Percentiles rank a stretch among this genome's conserved stretches.
These are phyloP conservation scores for Trachymyrmex septentrionalis DNA, from an alignment of 1,140 invertebrate species.

Conservation along the genomic window DNA sequence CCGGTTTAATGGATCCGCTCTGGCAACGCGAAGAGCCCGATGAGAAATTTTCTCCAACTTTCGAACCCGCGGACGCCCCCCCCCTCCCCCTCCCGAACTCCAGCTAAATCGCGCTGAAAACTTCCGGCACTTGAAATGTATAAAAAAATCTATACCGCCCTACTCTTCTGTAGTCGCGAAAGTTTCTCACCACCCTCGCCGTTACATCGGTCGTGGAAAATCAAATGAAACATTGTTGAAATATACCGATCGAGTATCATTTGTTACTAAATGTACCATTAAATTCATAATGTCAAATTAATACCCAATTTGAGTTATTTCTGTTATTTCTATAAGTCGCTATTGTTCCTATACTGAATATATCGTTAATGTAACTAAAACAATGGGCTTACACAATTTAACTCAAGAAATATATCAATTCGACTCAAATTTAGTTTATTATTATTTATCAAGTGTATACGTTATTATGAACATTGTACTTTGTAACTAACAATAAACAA, in stretches of 20 bases:
- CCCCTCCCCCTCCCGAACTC: no score
- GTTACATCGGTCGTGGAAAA: background rate
- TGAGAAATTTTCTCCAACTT: conserved; percentile 41
- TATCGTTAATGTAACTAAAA: no score
- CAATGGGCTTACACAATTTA: no score
- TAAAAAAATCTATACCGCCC: conserved; percentile 14
- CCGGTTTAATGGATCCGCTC: conserved; percentile 52
- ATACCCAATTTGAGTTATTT: no score
- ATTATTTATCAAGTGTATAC: no score
- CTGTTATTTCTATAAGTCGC: no score
- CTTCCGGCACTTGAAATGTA: background rate
- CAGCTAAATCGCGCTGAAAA: conserved; percentile 41
- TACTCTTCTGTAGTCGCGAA: background rate
- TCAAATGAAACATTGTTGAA: background rate
- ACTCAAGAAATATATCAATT: no score
- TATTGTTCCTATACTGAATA: no score
- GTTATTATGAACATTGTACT: no score
- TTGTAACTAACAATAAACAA: no score
- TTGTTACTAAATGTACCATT: background rate
- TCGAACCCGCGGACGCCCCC: conserved; percentile 14
- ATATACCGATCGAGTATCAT: background rate
- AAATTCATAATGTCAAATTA: no score
- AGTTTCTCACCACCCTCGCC: background rate
- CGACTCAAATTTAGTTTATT: no score
- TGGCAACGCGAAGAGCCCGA: conserved; percentile 35